Conservation (phyloP, 2,888 invertebrate genomes). For the Cinara cedri region DNA sequence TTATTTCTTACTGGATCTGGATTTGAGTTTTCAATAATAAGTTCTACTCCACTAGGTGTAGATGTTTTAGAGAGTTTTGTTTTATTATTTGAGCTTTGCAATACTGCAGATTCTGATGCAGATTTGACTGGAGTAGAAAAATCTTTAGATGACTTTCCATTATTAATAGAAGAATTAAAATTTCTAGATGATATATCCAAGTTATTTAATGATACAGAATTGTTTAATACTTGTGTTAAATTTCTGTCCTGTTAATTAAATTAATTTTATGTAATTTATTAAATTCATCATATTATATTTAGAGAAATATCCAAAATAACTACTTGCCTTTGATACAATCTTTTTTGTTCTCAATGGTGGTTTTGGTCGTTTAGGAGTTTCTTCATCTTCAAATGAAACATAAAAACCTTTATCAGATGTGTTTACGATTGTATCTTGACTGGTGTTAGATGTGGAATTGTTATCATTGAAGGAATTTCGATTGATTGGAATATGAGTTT, state of each 20-base stretch:
- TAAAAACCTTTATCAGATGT: slow-evolving; percentile 82
- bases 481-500: slow-evolving; percentile 69
- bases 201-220: slow-evolving; percentile 49
- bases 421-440: slow-evolving; percentile 42
- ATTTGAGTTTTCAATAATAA: slow-evolving; percentile 40
- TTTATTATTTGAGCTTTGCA: slow-evolving; percentile 17
- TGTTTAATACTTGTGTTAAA: slow-evolving; percentile 49
- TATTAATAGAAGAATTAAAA: slow-evolving; percentile 2
- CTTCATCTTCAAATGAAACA: slow-evolving; percentile 89
- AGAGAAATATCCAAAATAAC: neutral
- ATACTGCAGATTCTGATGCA: slow-evolving; percentile 21
- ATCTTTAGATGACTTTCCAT: slow-evolving; percentile 11
- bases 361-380: slow-evolving; percentile 82
- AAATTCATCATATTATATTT: neutral
- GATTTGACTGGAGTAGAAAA: slow-evolving; percentile 42
- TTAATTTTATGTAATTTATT: slow-evolving; percentile 6
- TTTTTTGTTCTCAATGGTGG: slow-evolving; percentile 81
- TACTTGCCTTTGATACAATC: slow-evolving; percentile 60
- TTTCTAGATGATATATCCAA: slow-evolving; percentile 36
- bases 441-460: slow-evolving; percentile 29
- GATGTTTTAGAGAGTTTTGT: slow-evolving; percentile 6
- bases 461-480: slow-evolving; percentile 74
- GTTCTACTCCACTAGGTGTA: slow-evolving; percentile 9
- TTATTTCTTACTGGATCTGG: slow-evolving; percentile 33
- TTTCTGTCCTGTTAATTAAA: slow-evolving; percentile 40